phyloP scores from a whole-genome alignment of 2,113 vertebrate genomes.

The Forbesichthys papilliferus region DNA sequence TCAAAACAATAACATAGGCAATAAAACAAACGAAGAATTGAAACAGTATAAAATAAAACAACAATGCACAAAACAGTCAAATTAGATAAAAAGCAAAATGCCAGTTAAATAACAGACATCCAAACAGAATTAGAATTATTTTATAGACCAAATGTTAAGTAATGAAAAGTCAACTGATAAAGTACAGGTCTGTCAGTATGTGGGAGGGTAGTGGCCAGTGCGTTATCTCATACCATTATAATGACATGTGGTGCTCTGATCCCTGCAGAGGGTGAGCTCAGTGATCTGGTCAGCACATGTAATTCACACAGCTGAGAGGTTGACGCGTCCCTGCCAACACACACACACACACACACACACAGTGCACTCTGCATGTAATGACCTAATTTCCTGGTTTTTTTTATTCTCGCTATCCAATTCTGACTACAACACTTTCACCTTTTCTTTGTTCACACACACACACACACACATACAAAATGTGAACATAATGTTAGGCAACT shows the following conservation, averaged over 20 bases:
- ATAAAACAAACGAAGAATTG: too few species aligned
- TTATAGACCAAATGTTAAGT: slow-evolving; percentile 11
- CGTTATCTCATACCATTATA: slow-evolving; percentile 54
- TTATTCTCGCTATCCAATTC: background rate
- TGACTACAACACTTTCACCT: slow-evolving; percentile 6
- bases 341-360: slow-evolving; percentile 17
- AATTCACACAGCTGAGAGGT: slow-evolving; percentile 59
- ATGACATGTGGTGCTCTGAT: slow-evolving; percentile 56
- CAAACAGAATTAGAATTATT: too few species aligned
- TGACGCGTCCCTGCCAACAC: slow-evolving; percentile 48
- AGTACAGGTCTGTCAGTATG: slow-evolving; percentile 29
- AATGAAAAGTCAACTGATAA: slow-evolving; percentile 13
- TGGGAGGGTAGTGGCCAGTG: slow-evolving; percentile 21
- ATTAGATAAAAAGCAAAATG: too few species aligned
- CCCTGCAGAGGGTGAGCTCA: slow-evolving; percentile 40
- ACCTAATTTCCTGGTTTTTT: slow-evolving; percentile 75
- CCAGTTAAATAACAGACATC: too few species aligned
- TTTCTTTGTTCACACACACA: slow-evolving; percentile 2
- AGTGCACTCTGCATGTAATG: slow-evolving; percentile 50
- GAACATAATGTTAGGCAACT: slow-evolving; percentile 85
- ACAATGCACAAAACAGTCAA: too few species aligned
- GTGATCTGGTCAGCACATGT: slow-evolving; percentile 53
- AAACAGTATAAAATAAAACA: too few species aligned
- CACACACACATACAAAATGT: slow-evolving; percentile 61
- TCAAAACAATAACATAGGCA: too few species aligned